Evolutionary conservation across 2,888 invertebrate genomes (phyloP), one percentile per base, ranked within the genome.

Genomic region (Acrobasis suavella): DNA sequence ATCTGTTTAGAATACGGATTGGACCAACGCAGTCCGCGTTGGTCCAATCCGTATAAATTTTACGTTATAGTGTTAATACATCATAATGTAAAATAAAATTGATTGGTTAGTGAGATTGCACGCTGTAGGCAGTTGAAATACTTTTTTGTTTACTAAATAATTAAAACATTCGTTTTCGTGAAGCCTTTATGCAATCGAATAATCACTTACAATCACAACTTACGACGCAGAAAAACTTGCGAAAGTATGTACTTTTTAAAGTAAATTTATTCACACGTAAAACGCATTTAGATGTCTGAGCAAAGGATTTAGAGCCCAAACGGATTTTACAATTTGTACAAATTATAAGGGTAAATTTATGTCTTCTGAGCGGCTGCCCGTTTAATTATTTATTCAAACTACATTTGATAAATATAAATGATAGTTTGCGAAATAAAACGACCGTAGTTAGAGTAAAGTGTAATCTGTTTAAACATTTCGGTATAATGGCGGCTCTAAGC

Each of bases 301-400:
- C 49, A 16, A 2, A 61, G 60, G 52, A 63, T 65, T 65, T 62
- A 54, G 46, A 60, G 49, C 46, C 62, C 52, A 62, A 64, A 50
- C 49, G 52, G 62, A 63, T 59, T 60, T 59, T 17, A 46, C 37
- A 52, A 60, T 61, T 61, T 52, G 60, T 63, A 52, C 32, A 63
- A 52, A 63, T 58, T 60, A 61, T 63, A 63, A 50, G 58, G 61
- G 58, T 59, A 32, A 50, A 65, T 58, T 65, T 59, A 61, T 60
- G 42, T 56, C 12, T 17, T 56, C 42, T 56, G 32, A 42, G 46
- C 61, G 46, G 32, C 46, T n/a, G 42, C 54, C 10, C 17, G 42
- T 46, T 42, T 46, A 46, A 54, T 61, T 37, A 61, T 46, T 54
- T 54, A 61, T 61, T 54, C 42, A 56, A 22, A 39, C 42, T 42